Evolutionary conservation across 35 echinoderm and acorn worm species (phyloP), one percentile per base, ranked within the genome.

Genomic region (Apostichopus californicus): DNA sequence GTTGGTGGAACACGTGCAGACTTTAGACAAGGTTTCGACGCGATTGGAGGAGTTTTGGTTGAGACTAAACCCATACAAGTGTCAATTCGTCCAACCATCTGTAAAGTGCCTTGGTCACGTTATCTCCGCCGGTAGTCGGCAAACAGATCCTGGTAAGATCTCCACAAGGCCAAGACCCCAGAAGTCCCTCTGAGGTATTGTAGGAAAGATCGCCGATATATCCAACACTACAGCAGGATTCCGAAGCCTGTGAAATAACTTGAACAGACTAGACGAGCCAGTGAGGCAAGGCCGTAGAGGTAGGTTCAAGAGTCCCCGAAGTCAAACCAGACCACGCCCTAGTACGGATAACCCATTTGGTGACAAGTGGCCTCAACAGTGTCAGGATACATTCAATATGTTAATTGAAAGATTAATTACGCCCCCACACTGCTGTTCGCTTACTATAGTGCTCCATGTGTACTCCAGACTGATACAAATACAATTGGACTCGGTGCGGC

Each of bases 101-200:
- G 87, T 97, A 24, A 94, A 93, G 58, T 97, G 86, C 87, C 92
- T 98, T 57, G 96, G 94, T 8, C 96, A 98, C 89, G 94, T 95
- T 0, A 81, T 98, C 13, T 93, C 91, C 6, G 82, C 77, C 5
- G 92, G 94, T 3, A 94, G 94, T 5, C 79, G 93, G 20, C 58
- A 84, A 4, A 90, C 94, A 13, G 3, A 95, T 66, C 94, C 91
- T 72, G 72, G 79, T 59, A 98, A 98, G 78, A 57, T 72, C 14
- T 78, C 64, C 21, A 87, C 54, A 9, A 92, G 92, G 94, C 91
- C 92, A 13, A 65, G 73, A 17, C 96, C 96, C 11, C 17, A 54
- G 12, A 97, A 94, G 34, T 46, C 34, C 34, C 34, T 46, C 34
- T 2, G 0, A 46, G 34, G 34, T 46, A 3, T 46, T 46, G 34